Base-by-base conservation (phyloP, 2,797 vertebrate genomes). In the Eospalax fontanierii region DNA sequence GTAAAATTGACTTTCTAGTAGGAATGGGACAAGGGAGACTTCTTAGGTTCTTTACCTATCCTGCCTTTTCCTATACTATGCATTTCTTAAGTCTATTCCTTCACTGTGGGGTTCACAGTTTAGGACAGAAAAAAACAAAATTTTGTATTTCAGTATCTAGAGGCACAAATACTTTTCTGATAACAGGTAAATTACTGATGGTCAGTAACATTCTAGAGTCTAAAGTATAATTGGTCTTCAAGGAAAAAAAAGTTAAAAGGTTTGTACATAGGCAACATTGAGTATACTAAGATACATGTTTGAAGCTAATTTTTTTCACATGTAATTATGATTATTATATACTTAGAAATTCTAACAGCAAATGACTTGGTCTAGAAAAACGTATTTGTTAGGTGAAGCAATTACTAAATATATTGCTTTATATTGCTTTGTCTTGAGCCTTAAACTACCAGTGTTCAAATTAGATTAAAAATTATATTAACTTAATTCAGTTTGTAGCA, bases 261-360 rank as follows among this genome's bases (percentile, higher is more conserved):
- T 26, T 76, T 88, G 0, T 63, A 63, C 24, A 26, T 63, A 63
- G 76, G 38, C n/a, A 91, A 65, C 46, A 43, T 73, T 76, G 43
- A 91, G 6, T 91, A 76, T 90, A 70, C 81, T 89, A 43, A 88
- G 59, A 28, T 91, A 84, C n/a, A 82, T 3, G 40, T 73, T 71
- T 74, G 73, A 79, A 90, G 22, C n/a, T 92, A 46, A 10, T 82
- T 83, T 95, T 92, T 90, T 57, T 6, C 71, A 71, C 33, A 33
- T 80, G 2, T 76, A 33, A 35, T 85, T 4, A 74, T 76, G 4
- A 84, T 33, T 54, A 66, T 40, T 92, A 30, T 8, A 84, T 6
- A 54, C 78, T 89, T 75, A 92, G 71, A 93, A 94, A 90, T 89
- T 95, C 22, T 78, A 74, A 54, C 71, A 82, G 30, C 86, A 94